Conservation (phyloP, 2,113 vertebrate genomes). For the Eudyptes chrysolophus region DNA sequence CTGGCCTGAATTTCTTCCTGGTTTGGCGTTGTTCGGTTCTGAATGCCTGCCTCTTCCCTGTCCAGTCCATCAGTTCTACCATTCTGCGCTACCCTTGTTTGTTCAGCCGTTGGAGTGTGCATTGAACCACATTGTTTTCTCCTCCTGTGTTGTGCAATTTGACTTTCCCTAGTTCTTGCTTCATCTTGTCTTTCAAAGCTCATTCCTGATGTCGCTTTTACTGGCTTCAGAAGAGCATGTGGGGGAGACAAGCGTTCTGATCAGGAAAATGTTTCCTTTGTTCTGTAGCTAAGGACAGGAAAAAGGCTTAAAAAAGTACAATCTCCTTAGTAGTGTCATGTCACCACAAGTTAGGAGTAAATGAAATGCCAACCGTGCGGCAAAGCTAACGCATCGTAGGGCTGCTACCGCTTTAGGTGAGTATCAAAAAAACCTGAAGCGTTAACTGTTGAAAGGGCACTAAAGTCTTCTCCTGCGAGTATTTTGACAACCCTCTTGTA, state of each 20-base stretch:
- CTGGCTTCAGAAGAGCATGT: not conserved
- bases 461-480: not conserved
- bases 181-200: not conserved
- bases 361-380: not conserved
- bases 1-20: not conserved
- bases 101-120: accelerated
- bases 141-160: too few relatives aligned
- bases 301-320: not conserved
- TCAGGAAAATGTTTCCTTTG: not conserved
- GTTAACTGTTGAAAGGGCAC: accelerated
- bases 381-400: accelerated
- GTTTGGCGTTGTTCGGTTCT: not conserved
- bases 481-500: accelerated
- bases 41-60: not conserved
- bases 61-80: accelerated
- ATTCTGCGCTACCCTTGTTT: accelerated
- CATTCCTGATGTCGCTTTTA: not conserved
- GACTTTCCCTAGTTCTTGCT: not conserved
- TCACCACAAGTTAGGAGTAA: accelerated
- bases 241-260: not conserved
- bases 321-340: not conserved
- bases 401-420: not conserved
- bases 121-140: accelerated
- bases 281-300: not conserved
- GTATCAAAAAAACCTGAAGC: accelerated